A percentile compares a stretch with the other conserved stretches of the same genome.
phyloP scores from a whole-genome alignment of 2,888 invertebrate genomes.

The Phengaris arion region DNA sequence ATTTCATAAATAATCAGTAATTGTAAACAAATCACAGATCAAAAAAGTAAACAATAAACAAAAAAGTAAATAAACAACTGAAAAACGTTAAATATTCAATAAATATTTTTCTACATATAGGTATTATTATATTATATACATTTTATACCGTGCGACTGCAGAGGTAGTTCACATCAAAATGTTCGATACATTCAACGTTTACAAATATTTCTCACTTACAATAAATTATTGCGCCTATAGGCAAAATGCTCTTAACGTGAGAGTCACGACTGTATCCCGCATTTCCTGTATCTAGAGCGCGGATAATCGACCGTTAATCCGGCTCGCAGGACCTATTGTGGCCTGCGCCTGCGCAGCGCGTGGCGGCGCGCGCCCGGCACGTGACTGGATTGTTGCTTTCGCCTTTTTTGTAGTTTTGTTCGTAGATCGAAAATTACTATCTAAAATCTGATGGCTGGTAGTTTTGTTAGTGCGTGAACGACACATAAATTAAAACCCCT shows the following conservation, averaged over 20 bases:
- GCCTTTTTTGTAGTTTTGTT: constrained; percentile 58
- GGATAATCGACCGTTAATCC: constrained; percentile 76
- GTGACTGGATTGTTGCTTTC: constrained; percentile 67
- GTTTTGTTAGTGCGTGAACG: neutral
- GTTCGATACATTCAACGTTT: neutral
- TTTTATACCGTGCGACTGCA: too few species aligned
- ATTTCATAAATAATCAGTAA: neutral
- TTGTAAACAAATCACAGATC: too few species aligned
- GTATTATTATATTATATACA: too few species aligned
- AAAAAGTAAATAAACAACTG: too few species aligned
- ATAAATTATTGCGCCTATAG: neutral
- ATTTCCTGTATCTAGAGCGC: constrained; percentile 75
- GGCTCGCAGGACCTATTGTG: constrained; percentile 61
- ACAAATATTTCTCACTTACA: neutral
- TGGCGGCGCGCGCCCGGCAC: constrained; percentile 73
- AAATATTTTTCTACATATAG: too few species aligned
- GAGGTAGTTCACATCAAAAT: neutral
- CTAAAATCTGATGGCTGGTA: constrained; percentile 1
- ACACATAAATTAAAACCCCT: neutral
- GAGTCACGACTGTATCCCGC: constrained; percentile 35
- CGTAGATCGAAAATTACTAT: constrained; percentile 4
- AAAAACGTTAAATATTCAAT: too few species aligned
- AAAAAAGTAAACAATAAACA: too few species aligned
- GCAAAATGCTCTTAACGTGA: neutral
- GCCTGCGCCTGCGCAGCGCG: constrained; percentile 61